Conservation (phyloP, 2,888 invertebrate species). For the Microctonus hyperodae region DNA sequence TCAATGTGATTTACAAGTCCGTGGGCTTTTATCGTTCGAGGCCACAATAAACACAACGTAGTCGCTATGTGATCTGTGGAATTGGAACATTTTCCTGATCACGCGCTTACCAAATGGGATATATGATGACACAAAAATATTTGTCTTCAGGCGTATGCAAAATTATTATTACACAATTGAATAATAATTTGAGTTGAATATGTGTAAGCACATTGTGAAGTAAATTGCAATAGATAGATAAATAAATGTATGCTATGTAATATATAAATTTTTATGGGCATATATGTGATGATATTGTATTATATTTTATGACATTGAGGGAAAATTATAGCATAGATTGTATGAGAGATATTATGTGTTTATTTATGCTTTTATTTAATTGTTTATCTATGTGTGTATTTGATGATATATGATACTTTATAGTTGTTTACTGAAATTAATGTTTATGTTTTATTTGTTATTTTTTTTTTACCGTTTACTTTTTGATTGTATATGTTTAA, state of each 20-base stretch:
- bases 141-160: background rate
- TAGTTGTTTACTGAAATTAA: background rate
- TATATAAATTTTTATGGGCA: too few relatives aligned
- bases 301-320: too few relatives aligned
- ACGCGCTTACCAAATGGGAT: background rate
- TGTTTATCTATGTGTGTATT: too few relatives aligned
- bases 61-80: slow-evolving; percentile 1
- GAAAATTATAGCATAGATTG: too few relatives aligned
- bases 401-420: too few relatives aligned
- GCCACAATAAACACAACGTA: background rate
- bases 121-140: background rate
- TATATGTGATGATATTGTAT: too few relatives aligned
- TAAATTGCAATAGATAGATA: too few relatives aligned
- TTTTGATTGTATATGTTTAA: background rate
- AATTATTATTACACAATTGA: background rate
- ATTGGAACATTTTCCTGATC: slow-evolving; percentile 1
- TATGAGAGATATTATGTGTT: too few relatives aligned
- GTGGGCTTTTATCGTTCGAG: background rate
- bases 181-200: background rate
- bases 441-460: background rate
- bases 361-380: too few relatives aligned
- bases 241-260: too few relatives aligned
- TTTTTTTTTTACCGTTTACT: background rate
- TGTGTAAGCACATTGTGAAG: background rate
- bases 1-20: background rate